Evolutionary conservation across 2,888 invertebrate genomes (phyloP), one percentile per base, ranked within the genome.

Genomic region (Brenthis ino): DNA sequence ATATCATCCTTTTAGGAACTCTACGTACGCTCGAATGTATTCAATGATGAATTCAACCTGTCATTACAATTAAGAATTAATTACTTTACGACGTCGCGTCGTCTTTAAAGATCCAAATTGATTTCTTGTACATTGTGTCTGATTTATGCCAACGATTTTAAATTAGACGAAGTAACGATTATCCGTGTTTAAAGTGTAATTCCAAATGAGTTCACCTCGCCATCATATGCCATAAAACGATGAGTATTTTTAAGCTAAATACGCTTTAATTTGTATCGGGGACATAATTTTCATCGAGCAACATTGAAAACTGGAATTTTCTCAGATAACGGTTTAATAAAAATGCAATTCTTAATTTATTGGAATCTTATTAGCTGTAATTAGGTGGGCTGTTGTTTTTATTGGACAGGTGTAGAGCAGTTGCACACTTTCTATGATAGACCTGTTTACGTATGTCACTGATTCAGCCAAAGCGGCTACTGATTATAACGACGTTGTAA

Each of bases 101-200:
- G 56, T 67, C 57, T 67, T 65, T 61, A 61, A 70, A 75, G 72
- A 67, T 77, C 69, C 72, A 76, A 78, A 77, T 78, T 76, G 73
- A 72, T 82, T 84, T 81, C 77, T 79, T 82, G 74, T 73, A 72
- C 72, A 71, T 74, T 71, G 74, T 55, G 63, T 71, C 72, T 76
- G 78, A 77, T 79, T 80, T 77, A 79, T 75, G 77, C 74, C 75
- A 76, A 64, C 75, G 73, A 76, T 75, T 75, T 77, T 75, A 82
- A 86, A 86, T 85, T 85, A 83, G 79, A 83, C 82, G 82, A 77
- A 79, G 78, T 80, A 78, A 81, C 77, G 85, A 86, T 85, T 84
- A 84, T 79, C 77, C 78, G 79, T 80, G 81, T 82, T 85, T 85
- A 82, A 84, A 80, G 81, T 81, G 83, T 82, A 80, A 77, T 77